These are phyloP conservation scores for Xanthia togata DNA, from an alignment of 2,888 invertebrate genomes.

Conservation along the genomic window DNA sequence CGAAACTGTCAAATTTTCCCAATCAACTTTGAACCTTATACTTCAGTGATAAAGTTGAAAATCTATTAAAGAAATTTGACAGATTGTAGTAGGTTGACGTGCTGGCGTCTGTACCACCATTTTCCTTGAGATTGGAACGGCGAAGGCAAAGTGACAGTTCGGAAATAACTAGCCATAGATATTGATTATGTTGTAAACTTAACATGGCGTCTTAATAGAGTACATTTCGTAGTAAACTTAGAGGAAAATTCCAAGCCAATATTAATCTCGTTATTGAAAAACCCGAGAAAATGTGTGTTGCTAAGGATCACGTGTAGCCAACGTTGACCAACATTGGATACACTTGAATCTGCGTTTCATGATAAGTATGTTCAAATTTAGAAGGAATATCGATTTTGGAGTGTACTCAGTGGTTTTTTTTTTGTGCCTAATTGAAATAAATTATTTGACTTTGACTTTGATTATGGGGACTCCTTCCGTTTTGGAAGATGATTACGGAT, in stretches of 20 bases:
- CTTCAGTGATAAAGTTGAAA: no score
- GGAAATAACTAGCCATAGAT: conserved; percentile 48
- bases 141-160: conserved; percentile 63
- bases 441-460: no score
- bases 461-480: background rate
- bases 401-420: background rate
- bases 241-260: conserved; percentile 20
- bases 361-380: background rate
- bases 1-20: no score
- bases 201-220: conserved; percentile 17
- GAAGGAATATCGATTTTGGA: conserved; percentile 4
- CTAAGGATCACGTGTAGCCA: conserved; percentile 17
- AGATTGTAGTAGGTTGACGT: no score
- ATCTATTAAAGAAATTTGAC: no score
- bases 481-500: background rate
- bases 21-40: no score
- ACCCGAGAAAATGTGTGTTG: background rate
- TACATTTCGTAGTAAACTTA: background rate
- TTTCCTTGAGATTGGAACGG: conserved; percentile 70
- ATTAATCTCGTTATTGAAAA: conserved; percentile 4
- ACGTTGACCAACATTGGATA: conserved; percentile 28
- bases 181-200: conserved; percentile 41
- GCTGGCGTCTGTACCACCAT: conserved; percentile 56
- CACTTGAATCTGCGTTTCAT: conserved; percentile 14
- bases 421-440: no score